These are phyloP conservation scores for Tiliacea citrago DNA, from an alignment of 2,888 invertebrate species.

Conservation along the genomic window DNA sequence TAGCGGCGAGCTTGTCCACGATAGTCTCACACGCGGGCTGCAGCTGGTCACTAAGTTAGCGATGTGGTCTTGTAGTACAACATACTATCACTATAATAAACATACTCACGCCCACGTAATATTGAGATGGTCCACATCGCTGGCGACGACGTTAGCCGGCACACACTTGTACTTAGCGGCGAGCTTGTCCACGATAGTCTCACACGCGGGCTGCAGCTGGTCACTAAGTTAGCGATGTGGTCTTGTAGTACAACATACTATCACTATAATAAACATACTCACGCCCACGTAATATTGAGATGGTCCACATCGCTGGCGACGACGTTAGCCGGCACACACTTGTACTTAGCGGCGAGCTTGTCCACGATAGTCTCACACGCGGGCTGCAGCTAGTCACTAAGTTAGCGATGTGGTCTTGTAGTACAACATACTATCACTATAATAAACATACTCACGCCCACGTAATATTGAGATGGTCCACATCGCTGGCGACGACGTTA, in stretches of 20 bases:
- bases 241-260: too few relatives aligned
- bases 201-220: too few relatives aligned
- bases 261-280: too few relatives aligned
- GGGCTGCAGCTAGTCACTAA: too few relatives aligned
- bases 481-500: conserved; percentile 91
- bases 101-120: too few relatives aligned
- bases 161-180: conserved; percentile 91
- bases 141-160: conserved; percentile 92
- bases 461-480: conserved; percentile 93
- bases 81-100: too few relatives aligned
- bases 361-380: conserved; percentile 88
- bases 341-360: conserved; percentile 91
- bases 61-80: too few relatives aligned
- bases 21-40: conserved; percentile 88
- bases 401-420: too few relatives aligned
- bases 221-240: too few relatives aligned
- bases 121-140: conserved; percentile 92
- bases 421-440: too few relatives aligned
- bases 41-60: too few relatives aligned
- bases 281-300: conserved; percentile 93
- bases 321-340: conserved; percentile 91
- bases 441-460: too few relatives aligned
- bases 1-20: conserved; percentile 89
- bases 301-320: conserved; percentile 92
- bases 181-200: conserved; percentile 89